Percentiles rank a stretch among this genome's conserved stretches.
Evolutionary conservation across 1,140 invertebrate species (phyloP).

Genomic region (Philaenus spumarius): DNA sequence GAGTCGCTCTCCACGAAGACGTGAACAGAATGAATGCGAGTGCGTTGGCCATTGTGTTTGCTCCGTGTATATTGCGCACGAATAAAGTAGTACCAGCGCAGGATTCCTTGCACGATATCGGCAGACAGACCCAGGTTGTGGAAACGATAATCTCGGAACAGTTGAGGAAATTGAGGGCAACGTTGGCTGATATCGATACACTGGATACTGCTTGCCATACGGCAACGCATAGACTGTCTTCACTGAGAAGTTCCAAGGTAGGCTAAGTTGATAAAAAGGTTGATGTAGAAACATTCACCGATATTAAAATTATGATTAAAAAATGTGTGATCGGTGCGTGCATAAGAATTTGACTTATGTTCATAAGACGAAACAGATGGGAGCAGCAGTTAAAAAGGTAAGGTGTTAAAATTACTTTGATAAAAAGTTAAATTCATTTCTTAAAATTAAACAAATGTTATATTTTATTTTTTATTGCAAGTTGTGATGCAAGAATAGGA

Average conservation of each 20-base stretch:
- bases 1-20: constrained; percentile 77
- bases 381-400: too few relatives aligned
- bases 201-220: constrained; percentile 75
- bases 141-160: constrained; percentile 82
- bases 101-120: constrained; percentile 76
- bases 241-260: constrained; percentile 65
- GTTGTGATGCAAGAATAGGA: too few relatives aligned
- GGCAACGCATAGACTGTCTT: constrained; percentile 63
- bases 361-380: too few relatives aligned
- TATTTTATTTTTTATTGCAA: too few relatives aligned
- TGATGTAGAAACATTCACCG: too few relatives aligned
- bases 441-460: too few relatives aligned
- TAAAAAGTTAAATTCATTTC: too few relatives aligned
- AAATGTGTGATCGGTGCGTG: too few relatives aligned
- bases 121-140: constrained; percentile 73
- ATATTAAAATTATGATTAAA: too few relatives aligned
- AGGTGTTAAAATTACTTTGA: too few relatives aligned
- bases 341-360: too few relatives aligned
- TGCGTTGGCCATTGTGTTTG: constrained; percentile 90
- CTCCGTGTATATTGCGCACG: constrained; percentile 85
- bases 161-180: constrained; percentile 63
- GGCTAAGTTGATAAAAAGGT: background rate
- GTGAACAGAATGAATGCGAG: constrained; percentile 89
- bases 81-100: constrained; percentile 81
- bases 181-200: constrained; percentile 81